Evolutionary conservation across 1,140 invertebrate species (phyloP), one percentile per base, ranked within the genome.

Genomic region (Stegodyphus mimosarum): DNA sequence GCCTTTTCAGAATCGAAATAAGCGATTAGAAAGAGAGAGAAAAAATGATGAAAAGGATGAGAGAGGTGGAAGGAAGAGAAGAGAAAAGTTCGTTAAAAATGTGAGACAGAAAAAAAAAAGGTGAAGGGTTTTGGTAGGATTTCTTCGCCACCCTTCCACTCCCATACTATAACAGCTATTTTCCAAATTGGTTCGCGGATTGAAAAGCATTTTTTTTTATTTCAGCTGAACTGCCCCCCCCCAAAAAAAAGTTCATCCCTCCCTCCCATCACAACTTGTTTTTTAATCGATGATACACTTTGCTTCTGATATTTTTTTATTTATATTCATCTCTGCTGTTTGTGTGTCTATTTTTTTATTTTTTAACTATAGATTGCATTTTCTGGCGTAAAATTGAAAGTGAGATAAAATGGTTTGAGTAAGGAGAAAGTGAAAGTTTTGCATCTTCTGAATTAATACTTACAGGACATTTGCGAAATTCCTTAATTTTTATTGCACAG

Each of bases 141-240:
- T 84, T 76, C 70, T 73, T 55, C 76, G 70, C 55, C 50, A 13
- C 18, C 18, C 18, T 53, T 74, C 53, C 60, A 73, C 60, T 17
- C 11, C 63, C 69, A 69, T 75, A 51, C 72, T 69, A 13, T 75
- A 84, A 84, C 72, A 70, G 81, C 81, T 84, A 84, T 84, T 84
- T 84, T 69, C 81, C 13, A 84, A 84, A 84, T 84, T 84, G 81
- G 81, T 84, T 55, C 64, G 81, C 9, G 50, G 64, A 84, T 67
- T 64, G 48, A 74, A 83, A 83, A 33, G 33, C 33, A 33, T 33
- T 33, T 50, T 72, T 83, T 73, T 73, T 17, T 17, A 49, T 15
- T 17, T 73, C 33, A 33, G 33, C 33, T 33, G 33, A 33, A 33
- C 33, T 33, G 33, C n/a, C n/a, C n/a, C n/a, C n/a, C n/a, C n/a